These are phyloP conservation scores for Smutsia gigantea DNA, from an alignment of 2,797 vertebrate genomes.

Conservation along the genomic window DNA sequence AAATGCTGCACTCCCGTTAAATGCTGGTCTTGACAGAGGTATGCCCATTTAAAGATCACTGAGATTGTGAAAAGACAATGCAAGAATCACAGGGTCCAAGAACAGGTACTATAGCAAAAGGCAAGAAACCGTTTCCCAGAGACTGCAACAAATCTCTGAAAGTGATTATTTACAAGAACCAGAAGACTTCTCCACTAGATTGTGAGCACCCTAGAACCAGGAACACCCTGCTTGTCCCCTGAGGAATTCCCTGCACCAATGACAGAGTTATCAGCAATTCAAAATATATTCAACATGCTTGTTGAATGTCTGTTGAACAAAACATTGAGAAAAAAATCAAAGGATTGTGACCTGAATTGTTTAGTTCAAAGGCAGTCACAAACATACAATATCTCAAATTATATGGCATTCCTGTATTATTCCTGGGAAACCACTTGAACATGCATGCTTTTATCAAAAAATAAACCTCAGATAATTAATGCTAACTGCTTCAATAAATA, in stretches of 20 bases:
- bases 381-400: background rate
- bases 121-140: background rate
- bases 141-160: background rate
- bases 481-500: background rate
- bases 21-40: background rate
- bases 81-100: background rate
- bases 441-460: background rate
- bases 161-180: background rate
- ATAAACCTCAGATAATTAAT: background rate
- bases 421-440: background rate
- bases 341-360: background rate
- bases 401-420: background rate
- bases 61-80: background rate
- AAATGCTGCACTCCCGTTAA: background rate
- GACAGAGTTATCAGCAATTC: background rate
- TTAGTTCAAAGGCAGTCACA: background rate
- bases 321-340: background rate
- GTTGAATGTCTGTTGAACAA: background rate
- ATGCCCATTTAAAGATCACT: background rate
- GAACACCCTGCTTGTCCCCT: background rate
- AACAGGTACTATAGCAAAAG: background rate
- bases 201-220: background rate
- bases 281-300: background rate
- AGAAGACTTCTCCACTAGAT: background rate
- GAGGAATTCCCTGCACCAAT: background rate